Conservation (phyloP, 2,888 invertebrate genomes). For the Macrosoma leucophasiata region DNA sequence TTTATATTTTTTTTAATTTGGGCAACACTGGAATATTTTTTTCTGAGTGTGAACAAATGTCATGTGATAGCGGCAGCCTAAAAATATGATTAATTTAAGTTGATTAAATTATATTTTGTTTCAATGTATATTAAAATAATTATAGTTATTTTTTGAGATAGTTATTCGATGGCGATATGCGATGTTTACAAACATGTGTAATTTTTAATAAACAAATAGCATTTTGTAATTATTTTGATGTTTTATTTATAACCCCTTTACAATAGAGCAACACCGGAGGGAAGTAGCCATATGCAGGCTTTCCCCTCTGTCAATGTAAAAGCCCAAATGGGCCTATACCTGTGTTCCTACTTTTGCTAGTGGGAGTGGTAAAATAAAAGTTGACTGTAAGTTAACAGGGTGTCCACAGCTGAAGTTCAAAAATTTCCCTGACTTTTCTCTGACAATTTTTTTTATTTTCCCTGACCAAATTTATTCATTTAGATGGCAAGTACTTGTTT, state of each 20-base stretch:
- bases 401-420: no score
- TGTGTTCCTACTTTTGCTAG: no score
- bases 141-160: conserved; percentile 34
- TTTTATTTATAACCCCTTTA: conserved; percentile 29
- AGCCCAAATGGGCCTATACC: no score
- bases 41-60: conserved; percentile 10
- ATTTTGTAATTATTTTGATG: conserved; percentile 38
- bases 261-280: no score
- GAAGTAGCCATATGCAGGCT: no score
- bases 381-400: no score
- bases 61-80: conserved; percentile 30
- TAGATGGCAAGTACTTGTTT: no score
- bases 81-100: conserved; percentile 23
- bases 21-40: conserved; percentile 5
- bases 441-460: no score
- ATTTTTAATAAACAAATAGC: conserved; percentile 48
- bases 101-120: conserved; percentile 19
- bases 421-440: no score
- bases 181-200: conserved; percentile 38
- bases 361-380: no score
- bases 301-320: no score
- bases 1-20: conserved; percentile 23
- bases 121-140: conserved; percentile 30
- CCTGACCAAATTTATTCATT: no score
- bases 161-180: conserved; percentile 24